Evolutionary conservation across 2,888 invertebrate species (phyloP), one percentile per base, ranked within the genome.

Genomic region (Tenthredo distinguenda): DNA sequence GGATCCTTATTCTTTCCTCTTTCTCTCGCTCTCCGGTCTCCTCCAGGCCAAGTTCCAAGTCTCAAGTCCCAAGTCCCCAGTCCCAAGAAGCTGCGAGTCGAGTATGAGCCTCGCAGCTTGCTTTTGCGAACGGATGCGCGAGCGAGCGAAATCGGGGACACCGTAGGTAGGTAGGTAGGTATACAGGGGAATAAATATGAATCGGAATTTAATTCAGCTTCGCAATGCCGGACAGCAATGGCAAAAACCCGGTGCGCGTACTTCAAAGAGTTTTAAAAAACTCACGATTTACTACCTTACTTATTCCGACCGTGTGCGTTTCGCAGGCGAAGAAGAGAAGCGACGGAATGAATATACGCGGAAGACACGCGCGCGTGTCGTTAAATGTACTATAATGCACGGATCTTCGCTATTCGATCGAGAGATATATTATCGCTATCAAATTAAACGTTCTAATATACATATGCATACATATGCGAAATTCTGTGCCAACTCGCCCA

Each of bases 71-170:
- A 34, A 68, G 31, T 68, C 34, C 15, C 34, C 0, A 68, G 34
- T 15, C 34, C 21, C 31, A 37, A 72, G 72, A 34, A 34, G 18
- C 40, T 15, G 21, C 5, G 47, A 47, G 47, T 47, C 12, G 12
- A 47, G 15, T 47, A 47, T 3, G 47, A 47, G 58, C 58, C n/a
- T 9, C 58, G 58, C 58, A 21, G 58, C 58, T n/a, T 58, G 58
- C 58, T 21, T 58, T 58, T 58, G 58, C 58, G 58, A 58, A 10
- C 68, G 58, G 58, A 55, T 34, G 55, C 31, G 15, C 26, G 50
- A 50, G 37, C 72, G 62, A 81, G 79, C 81, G 81, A 81, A 81
- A 81, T 81, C 62, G 81, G n/a, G 81, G 81, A 62, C 81, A 62
- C 81, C 15, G 72, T 21, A 37, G 72, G 37, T n/a, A 34, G 34